Evolutionary conservation across 2,797 vertebrate genomes (phyloP), one percentile per base, ranked within the genome.

Genomic region (Vultur gryphus): DNA sequence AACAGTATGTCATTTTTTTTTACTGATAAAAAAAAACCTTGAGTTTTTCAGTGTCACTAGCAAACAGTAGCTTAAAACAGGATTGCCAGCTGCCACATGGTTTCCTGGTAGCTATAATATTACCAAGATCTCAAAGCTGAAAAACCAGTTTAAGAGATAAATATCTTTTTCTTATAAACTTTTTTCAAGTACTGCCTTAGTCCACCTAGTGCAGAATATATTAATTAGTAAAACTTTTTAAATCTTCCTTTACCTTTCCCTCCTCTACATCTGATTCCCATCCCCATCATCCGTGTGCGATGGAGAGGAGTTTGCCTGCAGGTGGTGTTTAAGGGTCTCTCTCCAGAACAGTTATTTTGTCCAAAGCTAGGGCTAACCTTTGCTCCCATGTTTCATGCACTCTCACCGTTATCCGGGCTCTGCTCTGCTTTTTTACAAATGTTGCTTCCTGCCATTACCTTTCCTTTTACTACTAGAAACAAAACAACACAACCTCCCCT

Each of bases 391-490:
- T 46, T 76, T 76, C 44, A 4, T 26, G 25, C 16, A 0, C 35
- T 76, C 46, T 64, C 31, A 6, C 37, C 0, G 1, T 61, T 76
- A 75, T 5, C 88, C 1, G 0, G 29, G 26, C 59, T 58, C 19
- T 0, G 1, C 39, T 84, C 16, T 37, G 29, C 14, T 29, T 49
- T 82, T 65, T 70, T 23, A 54, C 46, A 49, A 11, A 3, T 35
- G 37, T 31, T 81, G 31, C 39, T 83, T 67, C 67, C 67, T 79
- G 35, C 64, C 35, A 13, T 71, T 85, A 13, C 28, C 28, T 69
- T 71, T 39, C n/a, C 26, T 91, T 65, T 55, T 55, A 62, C 48
- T 48, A 12, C 62, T 44, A 82, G 58, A 76, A 95, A 28, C 44
- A 62, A 90, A 83, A 7, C 48, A 39, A 70, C 87, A 11, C 84